These are phyloP conservation scores for Andrena flavipes DNA, from an alignment of 2,888 invertebrate species.

Conservation along the genomic window DNA sequence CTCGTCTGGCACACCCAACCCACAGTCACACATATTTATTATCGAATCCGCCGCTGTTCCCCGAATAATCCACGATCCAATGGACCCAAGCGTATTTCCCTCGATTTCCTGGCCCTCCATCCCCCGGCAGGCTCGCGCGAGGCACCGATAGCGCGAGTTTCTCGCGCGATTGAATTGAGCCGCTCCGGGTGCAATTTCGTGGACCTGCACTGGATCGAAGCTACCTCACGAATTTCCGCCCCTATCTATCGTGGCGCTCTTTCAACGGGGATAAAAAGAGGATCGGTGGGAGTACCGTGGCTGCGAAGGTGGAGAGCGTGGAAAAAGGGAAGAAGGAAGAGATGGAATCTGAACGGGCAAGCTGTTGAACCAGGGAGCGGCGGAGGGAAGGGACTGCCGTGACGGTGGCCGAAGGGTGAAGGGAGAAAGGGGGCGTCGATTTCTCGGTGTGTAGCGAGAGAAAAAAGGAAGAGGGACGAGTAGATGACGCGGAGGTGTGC, in stretches of 20 bases:
- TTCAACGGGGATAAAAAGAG: constrained; percentile 58
- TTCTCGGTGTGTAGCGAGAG: constrained; percentile 36
- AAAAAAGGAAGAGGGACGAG: constrained; percentile 22
- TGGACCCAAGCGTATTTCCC: constrained; percentile 48
- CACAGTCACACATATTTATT: constrained; percentile 62
- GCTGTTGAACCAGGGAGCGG: constrained; percentile 20
- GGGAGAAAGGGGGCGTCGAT: constrained; percentile 40
- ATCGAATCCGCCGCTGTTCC: constrained; percentile 63
- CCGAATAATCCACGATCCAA: constrained; percentile 66
- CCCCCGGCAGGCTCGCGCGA: constrained; percentile 15
- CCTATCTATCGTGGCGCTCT: constrained; percentile 64
- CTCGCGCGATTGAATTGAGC: constrained; percentile 74
- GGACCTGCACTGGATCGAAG: constrained; percentile 60
- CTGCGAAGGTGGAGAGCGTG: constrained; percentile 7
- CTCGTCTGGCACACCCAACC: constrained; percentile 9
- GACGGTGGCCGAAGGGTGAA: neutral
- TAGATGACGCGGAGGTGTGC: constrained; percentile 44
- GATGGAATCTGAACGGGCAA: constrained; percentile 27
- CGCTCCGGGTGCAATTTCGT: constrained; percentile 70
- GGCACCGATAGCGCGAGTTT: constrained; percentile 57
- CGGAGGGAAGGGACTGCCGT: neutral
- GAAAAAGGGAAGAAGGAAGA: constrained; percentile 2
- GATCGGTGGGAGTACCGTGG: constrained; percentile 12
- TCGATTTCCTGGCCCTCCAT: constrained; percentile 5
- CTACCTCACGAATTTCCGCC: constrained; percentile 65